Percentiles rank a stretch among this genome's conserved stretches.
phyloP scores from a whole-genome alignment of 1,140 invertebrate species.

The Drosophila tristis region DNA sequence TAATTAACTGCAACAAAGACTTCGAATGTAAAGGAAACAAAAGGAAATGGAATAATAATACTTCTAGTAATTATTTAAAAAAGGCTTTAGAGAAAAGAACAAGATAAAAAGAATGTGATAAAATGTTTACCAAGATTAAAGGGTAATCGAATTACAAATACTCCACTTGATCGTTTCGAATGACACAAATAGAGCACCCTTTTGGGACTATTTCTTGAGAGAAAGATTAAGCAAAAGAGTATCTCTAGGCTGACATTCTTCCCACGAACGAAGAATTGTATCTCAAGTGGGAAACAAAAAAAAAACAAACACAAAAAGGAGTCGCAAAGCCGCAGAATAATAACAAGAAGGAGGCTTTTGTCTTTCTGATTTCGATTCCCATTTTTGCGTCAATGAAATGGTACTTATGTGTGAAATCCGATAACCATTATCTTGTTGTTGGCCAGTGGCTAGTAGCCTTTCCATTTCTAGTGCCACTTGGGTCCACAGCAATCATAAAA shows the following conservation, averaged over 20 bases:
- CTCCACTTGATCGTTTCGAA: no score
- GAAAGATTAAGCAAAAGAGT: neutral
- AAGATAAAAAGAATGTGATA: no score
- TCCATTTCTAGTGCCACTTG: conserved; percentile 2
- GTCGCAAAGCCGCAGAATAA: neutral
- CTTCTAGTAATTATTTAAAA: no score
- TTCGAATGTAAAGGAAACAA: no score
- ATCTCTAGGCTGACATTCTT: neutral
- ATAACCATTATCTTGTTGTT: conserved; percentile 36
- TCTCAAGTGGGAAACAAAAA: conserved; percentile 4
- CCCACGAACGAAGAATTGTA: conserved; percentile 15
- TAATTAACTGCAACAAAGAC: no score
- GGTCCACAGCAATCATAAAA: conserved; percentile 1
- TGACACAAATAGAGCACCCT: neutral
- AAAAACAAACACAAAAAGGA: neutral
- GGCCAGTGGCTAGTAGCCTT: conserved; percentile 22
- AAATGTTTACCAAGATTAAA: no score
- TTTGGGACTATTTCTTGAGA: no score
- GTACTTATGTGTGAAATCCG: conserved; percentile 33
- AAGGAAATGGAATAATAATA: no score
- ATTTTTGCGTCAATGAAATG: conserved; percentile 19
- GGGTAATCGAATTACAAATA: no score
- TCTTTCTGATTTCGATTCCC: conserved; percentile 25
- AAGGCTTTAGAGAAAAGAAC: no score
- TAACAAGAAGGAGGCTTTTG: conserved; percentile 12